phyloP scores from a whole-genome alignment of 2,113 vertebrate genomes.

The Sturnira hondurensis region DNA sequence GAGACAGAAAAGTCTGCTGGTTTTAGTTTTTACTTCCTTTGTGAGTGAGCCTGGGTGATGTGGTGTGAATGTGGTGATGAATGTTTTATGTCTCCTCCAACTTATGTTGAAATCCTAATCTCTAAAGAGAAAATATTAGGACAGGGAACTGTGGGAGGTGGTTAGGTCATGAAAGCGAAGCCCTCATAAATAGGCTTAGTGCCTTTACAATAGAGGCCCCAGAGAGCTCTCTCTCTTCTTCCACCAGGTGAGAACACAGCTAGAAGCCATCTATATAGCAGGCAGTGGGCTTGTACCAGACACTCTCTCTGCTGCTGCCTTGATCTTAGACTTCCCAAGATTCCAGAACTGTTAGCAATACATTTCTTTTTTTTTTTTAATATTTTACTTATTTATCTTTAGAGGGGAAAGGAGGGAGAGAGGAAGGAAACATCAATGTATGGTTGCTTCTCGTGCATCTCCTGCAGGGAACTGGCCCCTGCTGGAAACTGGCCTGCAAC shows the following conservation, averaged over 20 bases:
- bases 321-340: not conserved
- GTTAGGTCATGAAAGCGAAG: not conserved
- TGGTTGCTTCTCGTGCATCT: too few relatives aligned
- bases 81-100: not conserved
- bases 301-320: not conserved
- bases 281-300: not conserved
- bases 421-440: too few relatives aligned
- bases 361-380: too few relatives aligned
- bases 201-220: not conserved
- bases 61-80: too few relatives aligned
- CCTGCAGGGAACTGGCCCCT: too few relatives aligned
- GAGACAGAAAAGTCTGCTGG: not conserved
- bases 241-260: not conserved
- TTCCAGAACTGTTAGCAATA: not conserved
- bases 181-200: not conserved
- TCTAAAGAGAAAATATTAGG: not conserved
- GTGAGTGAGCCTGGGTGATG: not conserved
- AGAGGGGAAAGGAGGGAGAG: too few relatives aligned
- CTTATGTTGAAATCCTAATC: not conserved
- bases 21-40: not conserved
- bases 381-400: too few relatives aligned
- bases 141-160: not conserved
- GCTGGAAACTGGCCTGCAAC: too few relatives aligned
- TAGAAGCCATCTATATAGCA: not conserved
- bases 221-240: not conserved